Evolutionary conservation across 2,888 invertebrate species (phyloP), one percentile per base, ranked within the genome.

Genomic region (Leptinotarsa peninsularis): DNA sequence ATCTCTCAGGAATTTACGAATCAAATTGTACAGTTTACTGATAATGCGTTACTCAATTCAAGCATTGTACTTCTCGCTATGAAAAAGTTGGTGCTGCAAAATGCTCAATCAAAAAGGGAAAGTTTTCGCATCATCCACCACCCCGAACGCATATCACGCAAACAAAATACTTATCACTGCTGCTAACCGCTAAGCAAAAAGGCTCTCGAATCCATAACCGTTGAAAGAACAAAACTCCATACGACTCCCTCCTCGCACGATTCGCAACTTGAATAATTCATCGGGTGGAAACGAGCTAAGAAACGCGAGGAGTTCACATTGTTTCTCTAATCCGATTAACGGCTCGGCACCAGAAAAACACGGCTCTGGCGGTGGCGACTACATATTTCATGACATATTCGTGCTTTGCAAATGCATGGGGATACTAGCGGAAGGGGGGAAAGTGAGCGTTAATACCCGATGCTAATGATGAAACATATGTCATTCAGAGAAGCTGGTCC

Each of bases 271-370:
- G 63, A 63, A 63, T 63, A 43, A 63, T 63, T 33, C 63, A 63
- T 63, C 63, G 63, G 33, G 63, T 63, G 63, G 63, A 63, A 63
- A 63, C 63, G 43, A n/a, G 63, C 63, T 63, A 63, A 63, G 63
- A 33, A 75, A 75, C 68, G 66, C 66, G 54, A 67, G 75, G 66
- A 75, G 68, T 75, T 72, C 72, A 69, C 75, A 69, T 72, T 75
- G 75, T 75, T 75, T 58, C 72, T 75, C 33, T 82, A 82, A 82
- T 82, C 82, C 79, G 82, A 81, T 82, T 82, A 81, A 80, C 78
- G 79, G 71, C 71, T 70, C 56, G 60, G 52, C 70, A 73, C 66
- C 72, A 60, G 78, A 81, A 79, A 80, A 81, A 74, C 76, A 78
- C 74, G 73, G 76, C 76, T 76, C 76, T 75, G 68, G 73, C 72